These are phyloP conservation scores for Chaenogobius annularis DNA, from an alignment of 2,113 vertebrate species.

Conservation along the genomic window DNA sequence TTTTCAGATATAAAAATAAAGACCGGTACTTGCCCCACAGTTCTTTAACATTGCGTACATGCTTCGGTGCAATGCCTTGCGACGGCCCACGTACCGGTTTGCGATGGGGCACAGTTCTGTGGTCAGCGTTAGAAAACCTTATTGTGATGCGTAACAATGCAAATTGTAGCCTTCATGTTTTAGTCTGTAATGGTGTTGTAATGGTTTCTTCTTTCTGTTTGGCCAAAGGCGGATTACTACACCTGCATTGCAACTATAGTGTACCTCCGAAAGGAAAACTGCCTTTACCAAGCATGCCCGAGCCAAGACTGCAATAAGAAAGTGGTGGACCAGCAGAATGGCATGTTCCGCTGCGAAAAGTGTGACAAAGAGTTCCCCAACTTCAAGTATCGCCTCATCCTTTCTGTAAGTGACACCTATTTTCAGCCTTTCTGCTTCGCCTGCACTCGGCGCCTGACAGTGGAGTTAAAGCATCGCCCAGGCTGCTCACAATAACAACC, in stretches of 20 bases:
- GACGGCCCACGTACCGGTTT: too few species aligned
- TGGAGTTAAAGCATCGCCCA: background rate
- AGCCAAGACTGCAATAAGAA: conserved; percentile 96
- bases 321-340: conserved; percentile 94
- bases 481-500: conserved; percentile 3
- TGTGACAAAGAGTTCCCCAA: conserved; percentile 93
- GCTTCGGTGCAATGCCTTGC: too few species aligned
- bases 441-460: background rate
- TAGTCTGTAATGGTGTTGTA: background rate
- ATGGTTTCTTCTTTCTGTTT: background rate
- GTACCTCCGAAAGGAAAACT: conserved; percentile 94
- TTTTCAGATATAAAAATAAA: too few species aligned
- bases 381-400: conserved; percentile 97
- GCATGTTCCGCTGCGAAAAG: conserved; percentile 94
- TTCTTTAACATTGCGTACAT: too few species aligned
- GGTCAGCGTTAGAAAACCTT: too few species aligned
- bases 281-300: conserved; percentile 94
- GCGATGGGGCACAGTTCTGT: too few species aligned
- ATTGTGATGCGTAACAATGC: too few species aligned
- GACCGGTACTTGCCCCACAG: too few species aligned
- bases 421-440: conserved; percentile 8
- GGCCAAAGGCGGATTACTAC: conserved; percentile 89
- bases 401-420: conserved; percentile 83
- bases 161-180: background rate
- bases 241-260: conserved; percentile 88